phyloP scores from a whole-genome alignment of 2,888 invertebrate genomes.

The Drosophila anomelani region DNA sequence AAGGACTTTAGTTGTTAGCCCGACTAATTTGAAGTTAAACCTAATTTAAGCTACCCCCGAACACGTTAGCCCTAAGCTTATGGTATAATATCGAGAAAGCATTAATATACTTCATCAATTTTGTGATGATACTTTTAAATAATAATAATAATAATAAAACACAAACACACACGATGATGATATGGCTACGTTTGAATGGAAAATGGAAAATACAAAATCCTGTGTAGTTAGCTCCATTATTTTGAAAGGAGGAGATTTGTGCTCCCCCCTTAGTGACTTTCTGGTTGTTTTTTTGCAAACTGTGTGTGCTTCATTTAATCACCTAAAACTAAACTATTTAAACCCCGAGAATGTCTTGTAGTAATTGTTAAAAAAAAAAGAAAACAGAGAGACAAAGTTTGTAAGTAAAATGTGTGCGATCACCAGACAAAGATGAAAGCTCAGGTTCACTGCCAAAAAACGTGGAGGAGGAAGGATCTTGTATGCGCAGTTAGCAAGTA shows the following conservation, averaged over 20 bases:
- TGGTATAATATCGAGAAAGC: slow-evolving; percentile 30
- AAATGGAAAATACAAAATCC: slow-evolving; percentile 20
- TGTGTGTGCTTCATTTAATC: slow-evolving; percentile 57
- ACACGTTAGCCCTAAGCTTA: slow-evolving; percentile 65
- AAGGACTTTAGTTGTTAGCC: slow-evolving; percentile 49
- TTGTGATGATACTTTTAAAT: slow-evolving; percentile 66
- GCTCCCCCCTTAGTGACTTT: slow-evolving; percentile 44
- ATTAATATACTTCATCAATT: slow-evolving; percentile 72
- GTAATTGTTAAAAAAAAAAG: slow-evolving; percentile 18
- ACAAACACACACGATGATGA: slow-evolving; percentile 23
- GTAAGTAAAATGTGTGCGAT: slow-evolving; percentile 58
- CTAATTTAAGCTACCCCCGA: slow-evolving; percentile 52
- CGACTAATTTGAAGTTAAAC: slow-evolving; percentile 53
- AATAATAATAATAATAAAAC: slow-evolving; percentile 44
- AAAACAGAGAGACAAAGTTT: slow-evolving; percentile 2
- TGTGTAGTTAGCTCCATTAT: slow-evolving; percentile 52
- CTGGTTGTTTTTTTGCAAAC: slow-evolving; percentile 61
- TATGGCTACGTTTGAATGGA: slow-evolving; percentile 47
- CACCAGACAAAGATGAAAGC: slow-evolving; percentile 77
- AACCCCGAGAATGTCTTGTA: slow-evolving; percentile 23
- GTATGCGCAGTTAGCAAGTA: slow-evolving; percentile 47
- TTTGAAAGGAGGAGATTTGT: neutral
- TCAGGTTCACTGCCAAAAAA: slow-evolving; percentile 84
- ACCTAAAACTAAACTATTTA: slow-evolving; percentile 13
- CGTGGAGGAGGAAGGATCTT: slow-evolving; percentile 68